Evolutionary conservation across 2,113 vertebrate genomes (phyloP), one percentile per base, ranked within the genome.

Genomic region (Eretmochelys imbricata): DNA sequence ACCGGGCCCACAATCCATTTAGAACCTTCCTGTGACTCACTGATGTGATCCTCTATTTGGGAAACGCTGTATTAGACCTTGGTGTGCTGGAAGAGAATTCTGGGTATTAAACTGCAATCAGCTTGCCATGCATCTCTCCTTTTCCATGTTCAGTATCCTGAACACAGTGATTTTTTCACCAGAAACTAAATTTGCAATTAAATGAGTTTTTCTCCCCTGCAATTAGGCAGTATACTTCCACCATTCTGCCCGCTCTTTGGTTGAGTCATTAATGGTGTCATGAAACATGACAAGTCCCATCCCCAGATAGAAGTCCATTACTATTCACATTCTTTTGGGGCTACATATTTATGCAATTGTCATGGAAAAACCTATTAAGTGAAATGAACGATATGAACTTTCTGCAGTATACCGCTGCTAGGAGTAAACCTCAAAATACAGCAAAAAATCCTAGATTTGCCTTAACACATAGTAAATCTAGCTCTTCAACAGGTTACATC

Each of bases 321-420:
- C 17, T 8, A 80, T 27, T 1, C 9, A 42, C 57, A 75, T 50
- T 84, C 42, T 84, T 91, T 25, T 22, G 42, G n/a, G 69, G 72
- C 65, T 75, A 54, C 55, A 42, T 65, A 82, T 31, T 81, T 92
- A 88, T 54, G 12, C 46, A 80, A 69, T 46, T 89, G 50, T 48
- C 16, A 91, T 11, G 4, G 48, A 90, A 96, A 93, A 85, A 42
- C 49, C 46, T 95, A 48, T 84, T 89, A 88, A 87, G 83, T 25
- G 81, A 75, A 89, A 84, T 86, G 46, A 54, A 81, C 59, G 16
- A 88, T 76, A 88, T 0, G 1, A 88, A 86, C 55, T 82, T 92
- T 51, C 46, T 22, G 22, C 8, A 49, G 12, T n/a, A 53, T 10
- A 49, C 48, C 16, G 85, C 3, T 51, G 13, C 4, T 48, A 92